Base-by-base conservation (phyloP, 2,113 vertebrate genomes). In the Taxidea taxus region DNA sequence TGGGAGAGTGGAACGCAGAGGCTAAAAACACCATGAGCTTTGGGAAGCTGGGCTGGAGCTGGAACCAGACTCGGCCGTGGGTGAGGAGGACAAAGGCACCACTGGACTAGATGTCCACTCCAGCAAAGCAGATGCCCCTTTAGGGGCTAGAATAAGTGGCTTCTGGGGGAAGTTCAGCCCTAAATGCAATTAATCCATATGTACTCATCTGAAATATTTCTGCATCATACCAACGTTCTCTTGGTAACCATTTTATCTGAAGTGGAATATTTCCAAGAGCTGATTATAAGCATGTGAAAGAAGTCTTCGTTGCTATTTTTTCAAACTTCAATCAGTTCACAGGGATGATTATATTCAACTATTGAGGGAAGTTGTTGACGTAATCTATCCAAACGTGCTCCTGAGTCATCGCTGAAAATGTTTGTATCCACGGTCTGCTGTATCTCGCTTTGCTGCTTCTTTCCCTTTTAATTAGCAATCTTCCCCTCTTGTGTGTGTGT, bases 271-370 rank as follows among this genome's bases (percentile, higher is more conserved):
- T 97, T 96, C 56, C 60, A 96, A 47, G 58, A 66, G 77, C 39
- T 96, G 92, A 96, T 97, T 95, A 96, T 81, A 96, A 96, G 54
- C 56, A 51, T 68, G 83, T 62, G 78, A 96, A 93, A 96, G 42
- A 84, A 96, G 49, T 18, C n/a, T 85, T 49, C 77, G 91, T 66
- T 98, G 60, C 91, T 97, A 95, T 96, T 83, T 97, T 97, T 95
- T 92, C 94, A 96, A 94, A 94, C 39, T 92, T 81, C 84, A 97
- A 88, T 95, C 81, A 94, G 91, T 95, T 97, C 87, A 86, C 70
- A 78, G n/a, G 49, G 64, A 87, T 97, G 88, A 95, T 94, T 97
- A 97, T 51, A 94, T 97, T 97, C 85, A 96, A 75, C 97, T 97
- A 64, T 84, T 97, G 54, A 96, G 66, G 82, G 72, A 96, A 96